Conservation (phyloP, 2,797 vertebrate genomes). For the Girardinus metallicus region DNA sequence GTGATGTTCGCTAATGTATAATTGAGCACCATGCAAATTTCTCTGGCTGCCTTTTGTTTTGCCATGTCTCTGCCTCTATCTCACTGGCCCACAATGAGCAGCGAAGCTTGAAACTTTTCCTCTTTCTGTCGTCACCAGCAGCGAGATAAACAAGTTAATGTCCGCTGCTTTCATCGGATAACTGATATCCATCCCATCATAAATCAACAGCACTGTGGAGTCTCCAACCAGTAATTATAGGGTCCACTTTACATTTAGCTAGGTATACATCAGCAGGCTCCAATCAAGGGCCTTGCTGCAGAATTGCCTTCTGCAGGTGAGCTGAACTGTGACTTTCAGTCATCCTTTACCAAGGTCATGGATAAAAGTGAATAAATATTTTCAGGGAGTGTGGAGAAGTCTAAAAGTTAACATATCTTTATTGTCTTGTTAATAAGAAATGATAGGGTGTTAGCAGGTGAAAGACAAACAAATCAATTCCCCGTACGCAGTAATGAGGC, state of each 20-base stretch:
- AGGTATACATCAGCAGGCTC: not conserved
- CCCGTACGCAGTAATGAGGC: not conserved
- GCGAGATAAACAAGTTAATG: constrained; percentile 96
- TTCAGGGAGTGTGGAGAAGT: not conserved
- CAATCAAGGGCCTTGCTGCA: not conserved
- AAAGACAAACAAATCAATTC: not conserved
- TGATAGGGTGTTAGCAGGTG: not conserved
- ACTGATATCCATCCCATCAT: constrained; percentile 52
- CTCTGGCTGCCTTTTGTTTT: constrained; percentile 98
- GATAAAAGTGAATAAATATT: not conserved
- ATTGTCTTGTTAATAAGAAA: not conserved
- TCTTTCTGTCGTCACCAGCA: constrained; percentile 78
- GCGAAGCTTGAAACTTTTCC: constrained; percentile 92
- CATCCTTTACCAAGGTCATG: not conserved
- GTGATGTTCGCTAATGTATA: constrained; percentile 99
- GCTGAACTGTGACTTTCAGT: not conserved
- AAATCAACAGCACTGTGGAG: constrained; percentile 26
- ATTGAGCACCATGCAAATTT: constrained; percentile 99
- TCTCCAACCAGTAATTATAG: constrained; percentile 23
- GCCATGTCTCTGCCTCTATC: constrained; percentile 77
- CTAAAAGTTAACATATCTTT: not conserved
- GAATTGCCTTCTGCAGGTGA: not conserved
- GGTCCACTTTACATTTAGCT: not conserved
- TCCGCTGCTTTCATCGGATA: constrained; percentile 81
- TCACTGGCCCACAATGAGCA: constrained; percentile 91